Evolutionary conservation across 1,140 invertebrate genomes (phyloP).

Genomic region (Drosophila asahinai): DNA sequence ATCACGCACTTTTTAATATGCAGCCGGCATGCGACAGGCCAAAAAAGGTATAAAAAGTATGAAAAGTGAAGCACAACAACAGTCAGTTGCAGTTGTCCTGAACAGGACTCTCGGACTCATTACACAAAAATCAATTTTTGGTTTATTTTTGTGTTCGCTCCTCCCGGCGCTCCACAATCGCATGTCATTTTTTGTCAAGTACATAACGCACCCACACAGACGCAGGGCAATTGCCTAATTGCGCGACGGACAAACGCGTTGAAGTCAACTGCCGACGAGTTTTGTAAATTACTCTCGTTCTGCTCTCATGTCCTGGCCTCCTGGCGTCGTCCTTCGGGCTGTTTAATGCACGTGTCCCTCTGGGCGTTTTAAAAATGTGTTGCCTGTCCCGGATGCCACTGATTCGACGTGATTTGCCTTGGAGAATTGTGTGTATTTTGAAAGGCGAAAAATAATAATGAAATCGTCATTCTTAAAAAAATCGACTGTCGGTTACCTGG

Average conservation of each 20-base stretch:
- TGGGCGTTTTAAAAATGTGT: constrained; percentile 78
- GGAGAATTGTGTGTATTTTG: constrained; percentile 36
- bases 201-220: constrained; percentile 38
- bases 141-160: constrained; percentile 66
- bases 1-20: constrained; percentile 81
- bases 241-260: constrained; percentile 74
- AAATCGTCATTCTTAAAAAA: background rate
- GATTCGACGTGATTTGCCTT: constrained; percentile 61
- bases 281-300: constrained; percentile 78
- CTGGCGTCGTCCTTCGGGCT: constrained; percentile 53
- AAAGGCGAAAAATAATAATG: constrained; percentile 7
- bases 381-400: constrained; percentile 54
- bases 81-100: constrained; percentile 33
- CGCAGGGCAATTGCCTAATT: constrained; percentile 77
- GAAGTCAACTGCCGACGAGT: constrained; percentile 74
- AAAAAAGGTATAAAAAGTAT: constrained; percentile 19
- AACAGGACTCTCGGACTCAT: constrained; percentile 71
- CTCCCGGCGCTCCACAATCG: constrained; percentile 42
- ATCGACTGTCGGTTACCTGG: constrained; percentile 15
- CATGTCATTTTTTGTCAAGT: constrained; percentile 76
- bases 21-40: constrained; percentile 65
- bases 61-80: constrained; percentile 46
- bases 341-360: constrained; percentile 80
- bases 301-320: constrained; percentile 20
- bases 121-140: constrained; percentile 82